These are phyloP conservation scores for Puma concolor DNA, from an alignment of 2,113 vertebrate species.

Conservation along the genomic window DNA sequence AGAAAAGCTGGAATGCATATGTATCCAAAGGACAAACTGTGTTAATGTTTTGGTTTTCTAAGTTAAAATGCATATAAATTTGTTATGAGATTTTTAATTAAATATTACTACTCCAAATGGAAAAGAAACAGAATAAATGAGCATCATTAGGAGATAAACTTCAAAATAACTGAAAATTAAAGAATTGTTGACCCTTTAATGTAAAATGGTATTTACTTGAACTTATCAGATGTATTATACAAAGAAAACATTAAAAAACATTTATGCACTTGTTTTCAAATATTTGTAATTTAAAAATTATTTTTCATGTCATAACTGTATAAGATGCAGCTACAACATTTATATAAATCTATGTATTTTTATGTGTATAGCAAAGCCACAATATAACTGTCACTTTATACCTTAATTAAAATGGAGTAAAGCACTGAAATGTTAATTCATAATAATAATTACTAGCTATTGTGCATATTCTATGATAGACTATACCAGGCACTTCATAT, in stretches of 20 bases:
- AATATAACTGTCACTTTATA: background rate
- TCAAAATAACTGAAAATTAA: background rate
- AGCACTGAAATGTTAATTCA: background rate
- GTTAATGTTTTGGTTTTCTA: background rate
- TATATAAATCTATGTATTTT: background rate
- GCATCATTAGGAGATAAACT: background rate
- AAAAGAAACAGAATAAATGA: background rate
- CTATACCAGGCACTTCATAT: background rate
- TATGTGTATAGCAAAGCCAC: background rate
- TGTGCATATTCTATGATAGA: background rate
- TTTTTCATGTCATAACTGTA: background rate
- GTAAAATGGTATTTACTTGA: background rate
- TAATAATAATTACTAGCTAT: background rate
- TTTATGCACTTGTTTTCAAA: background rate
- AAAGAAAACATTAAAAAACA: background rate
- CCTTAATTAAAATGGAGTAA: slow-evolving; percentile 3
- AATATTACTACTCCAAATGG: background rate
- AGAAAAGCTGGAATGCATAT: background rate
- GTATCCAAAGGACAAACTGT: background rate
- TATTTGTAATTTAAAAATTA: background rate
- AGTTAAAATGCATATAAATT: background rate
- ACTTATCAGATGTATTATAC: background rate
- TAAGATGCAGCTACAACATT: background rate
- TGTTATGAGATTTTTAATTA: background rate
- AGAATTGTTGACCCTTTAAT: background rate